phyloP scores from a whole-genome alignment of 2,113 vertebrate species.

The Octodon degus region DNA sequence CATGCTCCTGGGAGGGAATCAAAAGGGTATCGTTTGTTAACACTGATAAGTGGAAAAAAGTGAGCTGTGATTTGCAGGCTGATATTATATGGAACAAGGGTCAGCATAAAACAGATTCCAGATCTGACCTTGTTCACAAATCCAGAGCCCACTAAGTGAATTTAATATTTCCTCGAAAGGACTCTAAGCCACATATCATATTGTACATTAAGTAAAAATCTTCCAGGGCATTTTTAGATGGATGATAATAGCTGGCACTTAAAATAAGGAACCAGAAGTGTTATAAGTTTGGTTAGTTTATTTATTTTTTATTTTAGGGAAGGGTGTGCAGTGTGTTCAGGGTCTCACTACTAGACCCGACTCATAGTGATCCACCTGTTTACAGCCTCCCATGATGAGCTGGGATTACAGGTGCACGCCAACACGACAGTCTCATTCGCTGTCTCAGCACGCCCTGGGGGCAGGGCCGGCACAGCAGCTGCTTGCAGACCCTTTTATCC shows the following conservation, averaged over 20 bases:
- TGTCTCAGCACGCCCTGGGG: no score
- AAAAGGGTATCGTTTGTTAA: not conserved
- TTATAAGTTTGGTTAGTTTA: not conserved
- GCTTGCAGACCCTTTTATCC: no score
- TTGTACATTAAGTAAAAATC: not conserved
- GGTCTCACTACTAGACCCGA: no score
- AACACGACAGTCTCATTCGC: no score
- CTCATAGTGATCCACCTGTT: no score
- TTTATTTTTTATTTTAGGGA: no score
- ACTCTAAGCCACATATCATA: not conserved
- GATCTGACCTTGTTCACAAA: constrained; percentile 3
- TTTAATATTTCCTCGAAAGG: not conserved
- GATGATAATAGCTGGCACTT: not conserved
- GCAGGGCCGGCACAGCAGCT: no score
- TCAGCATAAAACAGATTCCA: not conserved
- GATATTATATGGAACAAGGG: not conserved
- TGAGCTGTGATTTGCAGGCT: not conserved
- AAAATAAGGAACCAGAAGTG: not conserved
- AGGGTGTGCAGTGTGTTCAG: no score
- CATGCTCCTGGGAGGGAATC: not conserved
- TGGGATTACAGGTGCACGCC: no score
- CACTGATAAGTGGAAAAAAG: not conserved
- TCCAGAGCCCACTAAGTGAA: not conserved
- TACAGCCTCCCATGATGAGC: no score
- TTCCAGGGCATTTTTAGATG: constrained; percentile 7